Conservation (phyloP, 2,113 vertebrate genomes). For the Sturnus vulgaris region DNA sequence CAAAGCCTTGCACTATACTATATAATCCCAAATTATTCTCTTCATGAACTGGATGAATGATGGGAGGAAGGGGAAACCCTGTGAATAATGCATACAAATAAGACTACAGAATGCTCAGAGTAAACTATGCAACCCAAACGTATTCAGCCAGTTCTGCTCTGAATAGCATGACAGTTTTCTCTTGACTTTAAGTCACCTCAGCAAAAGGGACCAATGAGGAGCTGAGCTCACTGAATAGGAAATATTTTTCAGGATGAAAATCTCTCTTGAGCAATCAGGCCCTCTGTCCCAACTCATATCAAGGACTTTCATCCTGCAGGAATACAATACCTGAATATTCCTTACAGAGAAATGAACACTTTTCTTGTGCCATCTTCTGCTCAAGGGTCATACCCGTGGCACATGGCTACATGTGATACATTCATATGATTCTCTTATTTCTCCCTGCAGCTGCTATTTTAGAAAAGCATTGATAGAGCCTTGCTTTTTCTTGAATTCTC, state of each 20-base stretch:
- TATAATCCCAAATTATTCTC: constrained; percentile 21
- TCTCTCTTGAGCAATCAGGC: neutral
- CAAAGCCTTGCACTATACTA: neutral
- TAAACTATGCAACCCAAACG: constrained; percentile 7
- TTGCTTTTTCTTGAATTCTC: constrained; percentile 1
- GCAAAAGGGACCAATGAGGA: neutral
- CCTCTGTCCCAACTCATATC: neutral
- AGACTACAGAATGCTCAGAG: neutral
- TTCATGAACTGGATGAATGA: neutral
- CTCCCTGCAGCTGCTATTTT: neutral
- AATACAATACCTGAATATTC: neutral
- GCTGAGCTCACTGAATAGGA: neutral
- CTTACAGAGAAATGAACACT: neutral
- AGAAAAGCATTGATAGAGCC: constrained; percentile 31
- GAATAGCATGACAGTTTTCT: neutral
- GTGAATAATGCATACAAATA: constrained; percentile 12
- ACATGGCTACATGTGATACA: neutral
- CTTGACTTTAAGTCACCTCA: neutral
- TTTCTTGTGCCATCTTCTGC: neutral
- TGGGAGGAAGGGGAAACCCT: neutral
- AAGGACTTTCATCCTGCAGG: neutral
- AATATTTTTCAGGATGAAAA: neutral
- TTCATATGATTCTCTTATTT: neutral
- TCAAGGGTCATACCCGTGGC: neutral
- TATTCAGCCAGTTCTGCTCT: neutral